Evolutionary conservation across 2,797 vertebrate species (phyloP).

Genomic region (Kryptolebias ocellatus): DNA sequence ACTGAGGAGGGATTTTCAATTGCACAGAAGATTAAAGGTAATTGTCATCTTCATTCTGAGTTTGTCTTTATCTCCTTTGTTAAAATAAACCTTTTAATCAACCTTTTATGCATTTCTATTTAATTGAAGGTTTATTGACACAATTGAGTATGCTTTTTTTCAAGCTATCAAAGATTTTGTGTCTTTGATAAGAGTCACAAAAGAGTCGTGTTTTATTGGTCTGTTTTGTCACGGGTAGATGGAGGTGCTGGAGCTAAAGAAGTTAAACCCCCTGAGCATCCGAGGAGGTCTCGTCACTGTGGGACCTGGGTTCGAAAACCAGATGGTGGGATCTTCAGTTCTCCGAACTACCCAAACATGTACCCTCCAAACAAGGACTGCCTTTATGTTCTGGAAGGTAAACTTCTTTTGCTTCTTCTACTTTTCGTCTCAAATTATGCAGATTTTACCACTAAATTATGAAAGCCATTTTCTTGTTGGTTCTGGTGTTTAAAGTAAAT

Average conservation of each 20-base stretch:
- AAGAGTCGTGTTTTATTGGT: neutral
- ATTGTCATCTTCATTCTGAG: neutral
- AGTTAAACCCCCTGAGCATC: constrained; percentile 34
- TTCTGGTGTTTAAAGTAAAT: too few species aligned
- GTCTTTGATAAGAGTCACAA: too few species aligned
- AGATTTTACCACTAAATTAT: neutral
- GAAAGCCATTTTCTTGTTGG: too few species aligned
- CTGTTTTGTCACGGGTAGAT: constrained; percentile 40
- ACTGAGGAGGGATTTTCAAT: constrained; percentile 90
- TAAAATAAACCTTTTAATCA: neutral
- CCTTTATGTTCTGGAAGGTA: constrained; percentile 95
- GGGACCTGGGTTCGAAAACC: constrained; percentile 89
- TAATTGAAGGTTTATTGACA: neutral
- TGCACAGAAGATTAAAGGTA: constrained; percentile 93
- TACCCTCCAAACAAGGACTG: constrained; percentile 97
- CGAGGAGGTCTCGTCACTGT: constrained; percentile 82
- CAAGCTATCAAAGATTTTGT: neutral
- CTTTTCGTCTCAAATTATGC: neutral
- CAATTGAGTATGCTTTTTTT: neutral
- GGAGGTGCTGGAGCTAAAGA: constrained; percentile 46
- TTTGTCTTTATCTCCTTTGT: neutral
- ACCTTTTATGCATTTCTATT: neutral
- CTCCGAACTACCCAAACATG: constrained; percentile 90
- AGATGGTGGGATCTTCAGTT: constrained; percentile 93
- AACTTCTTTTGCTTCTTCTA: neutral